Evolutionary conservation across 2,113 vertebrate species (phyloP).

Genomic region (Puffinus mauretanicus): DNA sequence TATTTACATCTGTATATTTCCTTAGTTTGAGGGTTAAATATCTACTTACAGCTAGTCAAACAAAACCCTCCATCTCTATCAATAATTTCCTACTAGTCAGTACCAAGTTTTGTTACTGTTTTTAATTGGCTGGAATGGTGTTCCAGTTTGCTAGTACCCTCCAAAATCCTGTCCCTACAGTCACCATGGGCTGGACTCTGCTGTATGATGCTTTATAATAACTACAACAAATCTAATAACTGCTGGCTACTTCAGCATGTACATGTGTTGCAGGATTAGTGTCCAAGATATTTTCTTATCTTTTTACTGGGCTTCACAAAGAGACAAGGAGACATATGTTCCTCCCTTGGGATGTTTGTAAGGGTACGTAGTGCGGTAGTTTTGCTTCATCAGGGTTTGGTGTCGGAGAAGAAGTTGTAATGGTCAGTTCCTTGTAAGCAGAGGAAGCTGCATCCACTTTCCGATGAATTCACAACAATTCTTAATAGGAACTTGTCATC

Average conservation of each 20-base stretch:
- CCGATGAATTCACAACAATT: background rate
- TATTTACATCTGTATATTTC: fast-evolving
- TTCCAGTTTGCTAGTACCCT: background rate
- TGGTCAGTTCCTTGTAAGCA: background rate
- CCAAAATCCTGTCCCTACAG: background rate
- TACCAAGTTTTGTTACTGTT: background rate
- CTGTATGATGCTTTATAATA: background rate
- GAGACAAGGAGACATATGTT: fast-evolving
- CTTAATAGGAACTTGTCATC: conserved; percentile 31
- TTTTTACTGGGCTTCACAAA: background rate
- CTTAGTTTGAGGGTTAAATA: background rate
- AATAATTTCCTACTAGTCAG: fast-evolving
- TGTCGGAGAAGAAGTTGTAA: background rate
- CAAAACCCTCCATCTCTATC: background rate
- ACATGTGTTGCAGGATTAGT: fast-evolving
- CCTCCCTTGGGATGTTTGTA: background rate
- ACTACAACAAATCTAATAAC: background rate
- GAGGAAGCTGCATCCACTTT: background rate
- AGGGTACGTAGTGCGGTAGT: fast-evolving
- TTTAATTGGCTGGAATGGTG: fast-evolving
- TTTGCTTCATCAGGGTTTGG: background rate
- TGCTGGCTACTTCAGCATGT: fast-evolving
- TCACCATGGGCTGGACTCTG: fast-evolving
- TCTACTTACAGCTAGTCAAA: background rate
- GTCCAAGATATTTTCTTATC: background rate